Percentiles rank a stretch among this genome's conserved stretches.
phyloP scores from a whole-genome alignment of 2,888 invertebrate species.

The Lasioglossum villosulum region DNA sequence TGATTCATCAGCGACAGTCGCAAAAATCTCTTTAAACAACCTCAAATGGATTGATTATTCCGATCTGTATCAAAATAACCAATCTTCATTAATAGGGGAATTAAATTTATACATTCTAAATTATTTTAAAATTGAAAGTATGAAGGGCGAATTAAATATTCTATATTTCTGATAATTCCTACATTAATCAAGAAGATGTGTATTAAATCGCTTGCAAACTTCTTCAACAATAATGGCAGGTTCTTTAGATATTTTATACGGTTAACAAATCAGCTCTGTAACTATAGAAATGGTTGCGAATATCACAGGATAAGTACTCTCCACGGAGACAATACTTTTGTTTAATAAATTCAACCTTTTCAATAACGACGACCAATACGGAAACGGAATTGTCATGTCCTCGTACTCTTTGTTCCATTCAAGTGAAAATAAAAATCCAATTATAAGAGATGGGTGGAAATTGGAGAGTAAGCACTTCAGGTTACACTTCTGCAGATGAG shows the following conservation, averaged over 20 bases:
- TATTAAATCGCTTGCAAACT: background rate
- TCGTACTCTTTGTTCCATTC: background rate
- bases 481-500: slow-evolving; percentile 39
- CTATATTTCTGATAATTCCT: no score
- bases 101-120: no score
- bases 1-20: background rate
- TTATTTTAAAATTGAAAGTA: background rate
- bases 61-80: slow-evolving; percentile 16
- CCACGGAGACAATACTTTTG: background rate
- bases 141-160: background rate
- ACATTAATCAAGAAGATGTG: no score
- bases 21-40: background rate
- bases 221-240: background rate
- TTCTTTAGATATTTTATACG: slow-evolving; percentile 20
- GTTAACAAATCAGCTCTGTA: background rate
- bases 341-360: background rate
- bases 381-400: slow-evolving; percentile 4
- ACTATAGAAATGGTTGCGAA: background rate
- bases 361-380: background rate
- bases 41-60: background rate
- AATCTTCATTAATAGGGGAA: background rate
- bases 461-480: slow-evolving; percentile 34
- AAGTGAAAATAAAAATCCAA: slow-evolving; percentile 39
- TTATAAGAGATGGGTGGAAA: slow-evolving; percentile 35
- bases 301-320: background rate